Percentiles rank a stretch among this genome's conserved stretches.
Evolutionary conservation across 1,140 invertebrate genomes (phyloP).

Genomic region (Bombus difficillimus): DNA sequence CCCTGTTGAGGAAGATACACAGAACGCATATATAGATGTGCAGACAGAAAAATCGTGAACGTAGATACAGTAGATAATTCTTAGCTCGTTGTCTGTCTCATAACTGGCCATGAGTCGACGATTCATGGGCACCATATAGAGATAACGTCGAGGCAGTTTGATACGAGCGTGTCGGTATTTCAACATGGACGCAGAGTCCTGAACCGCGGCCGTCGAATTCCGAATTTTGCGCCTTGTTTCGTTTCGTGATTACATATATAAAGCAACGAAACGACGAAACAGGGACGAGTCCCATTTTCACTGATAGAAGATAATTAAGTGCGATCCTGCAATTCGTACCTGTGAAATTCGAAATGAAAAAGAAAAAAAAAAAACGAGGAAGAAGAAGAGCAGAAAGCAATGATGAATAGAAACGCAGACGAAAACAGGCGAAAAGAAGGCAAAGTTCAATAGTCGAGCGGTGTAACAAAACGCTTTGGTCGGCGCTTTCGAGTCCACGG

Average conservation of each 20-base stretch:
- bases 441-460: conserved; percentile 59
- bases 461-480: conserved; percentile 72
- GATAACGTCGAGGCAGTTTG: not conserved
- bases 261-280: conserved; percentile 6
- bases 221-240: conserved; percentile 26
- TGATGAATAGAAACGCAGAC: not conserved
- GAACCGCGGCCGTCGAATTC: conserved; percentile 17
- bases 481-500: conserved; percentile 71
- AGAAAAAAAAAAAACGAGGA: not conserved
- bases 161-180: not conserved
- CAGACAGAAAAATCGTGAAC: not conserved
- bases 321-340: conserved; percentile 14
- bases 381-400: not conserved
- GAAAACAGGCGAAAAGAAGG: conserved; percentile 36
- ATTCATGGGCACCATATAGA: not conserved
- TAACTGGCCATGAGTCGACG: not conserved
- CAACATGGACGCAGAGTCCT: conserved; percentile 15
- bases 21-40: not conserved
- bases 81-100: not conserved
- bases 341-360: conserved; percentile 18
- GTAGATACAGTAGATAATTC: not conserved
- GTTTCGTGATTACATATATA: not conserved
- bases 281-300: conserved; percentile 5
- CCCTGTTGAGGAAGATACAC: not conserved
- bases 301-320: conserved; percentile 53